Evolutionary conservation across 2,113 vertebrate genomes (phyloP), one percentile per base, ranked within the genome.

Genomic region (Kryptolebias marmoratus): DNA sequence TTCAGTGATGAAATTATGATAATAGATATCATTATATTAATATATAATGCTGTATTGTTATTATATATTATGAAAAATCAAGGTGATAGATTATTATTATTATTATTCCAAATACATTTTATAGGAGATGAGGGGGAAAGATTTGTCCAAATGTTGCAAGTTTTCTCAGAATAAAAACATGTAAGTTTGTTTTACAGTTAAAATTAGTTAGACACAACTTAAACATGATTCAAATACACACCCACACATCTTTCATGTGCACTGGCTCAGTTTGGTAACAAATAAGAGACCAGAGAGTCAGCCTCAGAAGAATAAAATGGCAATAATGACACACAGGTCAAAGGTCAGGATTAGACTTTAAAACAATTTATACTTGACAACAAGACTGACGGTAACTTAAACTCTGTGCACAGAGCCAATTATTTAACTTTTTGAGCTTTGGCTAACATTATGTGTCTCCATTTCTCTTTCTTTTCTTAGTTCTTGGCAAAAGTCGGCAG

Each of bases 391-490:
- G 18, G n/a, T 45, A 47, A 53, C 28, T 59, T 22, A 28, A 27
- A 54, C 62, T 63, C 50, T 56, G 44, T 58, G 32, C 50, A 22
- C 61, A 13, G 36, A 27, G 18, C 32, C 31, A 62, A 39, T 31
- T 31, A 62, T 39, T 47, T 50, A 42, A 44, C 15, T 31, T 30
- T 27, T 12, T n/a, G 27, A 16, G 0, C 8, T 63, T 73, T 47
- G 28, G 18, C 73, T 74, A 77, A 80, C 71, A 71, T 75, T 52
- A 78, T 45, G 28, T 32, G 52, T 22, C 73, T 52, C 77, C 73
- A 64, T 81, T 74, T 69, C 64, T 59, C 52, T 39, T 77, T 75
- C 81, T 45, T 80, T 76, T 89, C 74, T 80, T 73, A 84, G 79
- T 81, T 84, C 77, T 72, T 76, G 53, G 80, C 45, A 69, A 82